Conservation (phyloP, 2,888 invertebrate genomes). For the Heliconius sara region DNA sequence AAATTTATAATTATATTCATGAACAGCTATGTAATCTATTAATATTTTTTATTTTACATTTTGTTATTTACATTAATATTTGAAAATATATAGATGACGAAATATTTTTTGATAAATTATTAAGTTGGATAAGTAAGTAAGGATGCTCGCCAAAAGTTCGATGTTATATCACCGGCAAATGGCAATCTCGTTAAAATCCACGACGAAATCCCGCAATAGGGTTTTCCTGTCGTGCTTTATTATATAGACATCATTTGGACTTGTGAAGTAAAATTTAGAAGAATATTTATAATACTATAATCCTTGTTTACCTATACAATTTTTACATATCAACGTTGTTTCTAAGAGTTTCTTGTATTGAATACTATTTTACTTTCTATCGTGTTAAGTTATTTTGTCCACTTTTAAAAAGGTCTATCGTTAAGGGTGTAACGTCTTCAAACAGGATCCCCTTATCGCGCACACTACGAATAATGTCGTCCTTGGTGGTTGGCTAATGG, state of each 20-base stretch:
- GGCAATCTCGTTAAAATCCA: slow-evolving; percentile 82
- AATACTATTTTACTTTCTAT: background rate
- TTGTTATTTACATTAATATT: background rate
- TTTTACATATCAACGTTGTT: background rate
- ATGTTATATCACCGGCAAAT: slow-evolving; percentile 66
- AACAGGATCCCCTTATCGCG: slow-evolving; percentile 72
- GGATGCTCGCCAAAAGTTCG: slow-evolving; percentile 68
- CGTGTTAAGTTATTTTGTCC: slow-evolving; percentile 57
- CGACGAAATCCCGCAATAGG: slow-evolving; percentile 69
- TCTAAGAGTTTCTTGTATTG: background rate
- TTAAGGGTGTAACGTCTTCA: slow-evolving; percentile 63
- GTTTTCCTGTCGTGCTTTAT: slow-evolving; percentile 55
- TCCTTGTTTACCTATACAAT: background rate
- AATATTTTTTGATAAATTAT: slow-evolving; percentile 63
- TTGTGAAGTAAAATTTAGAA: slow-evolving; percentile 20
- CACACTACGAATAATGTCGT: slow-evolving; percentile 79
- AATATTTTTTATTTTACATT: background rate
- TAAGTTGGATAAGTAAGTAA: slow-evolving; percentile 64
- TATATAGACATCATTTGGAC: slow-evolving; percentile 22
- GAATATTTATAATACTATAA: background rate
- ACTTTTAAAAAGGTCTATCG: slow-evolving; percentile 69
- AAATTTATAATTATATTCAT: no score
- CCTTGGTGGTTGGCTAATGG: slow-evolving; percentile 82
- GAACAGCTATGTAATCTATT: no score
- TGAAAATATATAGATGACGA: slow-evolving; percentile 2